Percentiles rank a stretch among this genome's conserved stretches.
phyloP scores from a whole-genome alignment of 2,797 vertebrate species.

The Sorex maritimensis region DNA sequence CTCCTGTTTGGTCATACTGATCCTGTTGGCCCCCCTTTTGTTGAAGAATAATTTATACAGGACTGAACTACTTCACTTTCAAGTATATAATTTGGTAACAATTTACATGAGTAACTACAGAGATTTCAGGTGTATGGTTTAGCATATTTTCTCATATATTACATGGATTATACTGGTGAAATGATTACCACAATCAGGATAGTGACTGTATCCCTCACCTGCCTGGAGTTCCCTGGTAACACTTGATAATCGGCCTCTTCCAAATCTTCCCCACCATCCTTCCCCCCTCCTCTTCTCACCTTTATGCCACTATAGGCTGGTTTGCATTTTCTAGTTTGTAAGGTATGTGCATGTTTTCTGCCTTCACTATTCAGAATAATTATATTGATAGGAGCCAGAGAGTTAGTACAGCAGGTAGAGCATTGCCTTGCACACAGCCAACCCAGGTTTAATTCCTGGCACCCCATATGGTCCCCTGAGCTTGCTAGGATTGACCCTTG shows the following conservation, averaged over 20 bases:
- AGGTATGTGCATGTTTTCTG: background rate
- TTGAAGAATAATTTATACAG: background rate
- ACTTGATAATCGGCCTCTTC: background rate
- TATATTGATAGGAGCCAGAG: no score
- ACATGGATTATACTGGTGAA: background rate
- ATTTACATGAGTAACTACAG: no score
- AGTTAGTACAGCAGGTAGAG: no score
- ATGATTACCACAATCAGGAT: background rate
- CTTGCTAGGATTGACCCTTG: no score
- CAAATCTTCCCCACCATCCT: background rate
- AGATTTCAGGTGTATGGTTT: no score
- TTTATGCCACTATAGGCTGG: conserved; percentile 29
- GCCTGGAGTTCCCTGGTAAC: background rate
- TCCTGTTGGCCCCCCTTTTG: no score
- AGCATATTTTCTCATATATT: no score
- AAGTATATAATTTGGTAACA: conserved; percentile 23
- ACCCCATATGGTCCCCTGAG: no score
- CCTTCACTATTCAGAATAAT: conserved; percentile 17
- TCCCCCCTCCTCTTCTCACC: background rate
- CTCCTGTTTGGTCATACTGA: background rate
- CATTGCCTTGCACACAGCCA: no score
- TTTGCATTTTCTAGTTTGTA: conserved; percentile 7
- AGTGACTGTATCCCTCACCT: background rate
- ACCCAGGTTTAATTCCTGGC: no score
- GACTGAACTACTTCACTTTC: conserved; percentile 3